Evolutionary conservation across 2,888 invertebrate species (phyloP).

Genomic region (Escarpia spicata): DNA sequence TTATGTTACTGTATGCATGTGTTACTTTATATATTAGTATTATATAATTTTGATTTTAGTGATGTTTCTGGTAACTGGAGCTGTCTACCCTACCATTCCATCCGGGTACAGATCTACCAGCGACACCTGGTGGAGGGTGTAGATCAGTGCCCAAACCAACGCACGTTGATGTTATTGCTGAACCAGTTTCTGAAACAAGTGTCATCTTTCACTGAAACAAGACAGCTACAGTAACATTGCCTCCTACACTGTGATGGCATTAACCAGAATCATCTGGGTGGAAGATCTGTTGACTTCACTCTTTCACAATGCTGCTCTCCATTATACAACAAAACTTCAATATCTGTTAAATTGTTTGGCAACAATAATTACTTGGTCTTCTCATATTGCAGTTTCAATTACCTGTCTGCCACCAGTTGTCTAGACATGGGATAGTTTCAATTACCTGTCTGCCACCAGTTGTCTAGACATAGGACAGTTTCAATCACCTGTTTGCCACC

Average conservation of each 20-base stretch:
- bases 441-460: not conserved
- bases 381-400: not conserved
- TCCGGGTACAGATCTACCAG: slow-evolving; percentile 89
- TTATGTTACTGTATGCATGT: not conserved
- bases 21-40: not conserved
- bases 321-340: not conserved
- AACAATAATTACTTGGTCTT: not conserved
- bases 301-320: not conserved
- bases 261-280: not conserved
- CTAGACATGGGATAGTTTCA: not conserved
- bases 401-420: not conserved
- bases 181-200: slow-evolving; percentile 78
- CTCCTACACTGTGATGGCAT: not conserved
- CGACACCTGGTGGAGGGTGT: slow-evolving; percentile 74
- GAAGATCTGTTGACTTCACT: not conserved
- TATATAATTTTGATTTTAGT: not conserved
- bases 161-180: slow-evolving; percentile 86
- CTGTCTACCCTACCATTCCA: slow-evolving; percentile 71
- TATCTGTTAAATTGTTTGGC: not conserved
- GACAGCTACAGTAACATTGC: not conserved
- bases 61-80: not conserved
- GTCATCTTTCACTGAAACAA: not conserved
- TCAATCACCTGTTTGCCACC: not conserved
- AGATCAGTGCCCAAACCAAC: slow-evolving; percentile 77
- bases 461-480: not conserved